phyloP scores from a whole-genome alignment of 2,888 invertebrate genomes.

The Fragum whitleyi region DNA sequence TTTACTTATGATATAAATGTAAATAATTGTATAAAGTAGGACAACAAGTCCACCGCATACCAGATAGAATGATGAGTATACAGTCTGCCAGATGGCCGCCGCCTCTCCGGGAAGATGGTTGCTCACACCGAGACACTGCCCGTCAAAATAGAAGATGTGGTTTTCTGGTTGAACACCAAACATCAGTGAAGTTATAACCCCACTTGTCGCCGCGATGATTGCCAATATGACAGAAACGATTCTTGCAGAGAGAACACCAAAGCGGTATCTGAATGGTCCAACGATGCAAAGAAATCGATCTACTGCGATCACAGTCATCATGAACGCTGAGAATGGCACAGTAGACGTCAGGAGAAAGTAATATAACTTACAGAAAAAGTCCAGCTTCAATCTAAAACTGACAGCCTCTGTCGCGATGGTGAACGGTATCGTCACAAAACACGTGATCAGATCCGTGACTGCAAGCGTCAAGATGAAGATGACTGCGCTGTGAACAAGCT shows the following conservation, averaged over 20 bases:
- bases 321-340: conserved; percentile 81
- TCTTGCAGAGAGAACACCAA: conserved; percentile 78
- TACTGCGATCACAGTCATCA: conserved; percentile 80
- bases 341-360: conserved; percentile 79
- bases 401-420: conserved; percentile 79
- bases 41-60: conserved; percentile 82
- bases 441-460: conserved; percentile 80
- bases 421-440: conserved; percentile 80
- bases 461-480: conserved; percentile 82
- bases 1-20: conserved; percentile 67
- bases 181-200: conserved; percentile 56
- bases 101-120: conserved; percentile 7
- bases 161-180: conserved; percentile 43
- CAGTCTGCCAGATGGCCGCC: conserved; percentile 74
- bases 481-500: conserved; percentile 80
- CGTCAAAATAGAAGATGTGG: conserved; percentile 5
- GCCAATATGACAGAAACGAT: conserved; percentile 58
- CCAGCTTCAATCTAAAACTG: conserved; percentile 69
- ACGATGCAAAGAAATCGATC: conserved; percentile 82
- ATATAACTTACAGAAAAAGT: conserved; percentile 78
- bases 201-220: conserved; percentile 59
- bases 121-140: conserved; percentile 4
- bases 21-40: conserved; percentile 82
- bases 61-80: conserved; percentile 80
- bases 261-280: conserved; percentile 80